A percentile compares a stretch with the other conserved stretches of the same genome.
These are phyloP conservation scores for Probosciger aterrimus DNA, from an alignment of 2,113 vertebrate species.

Conservation along the genomic window DNA sequence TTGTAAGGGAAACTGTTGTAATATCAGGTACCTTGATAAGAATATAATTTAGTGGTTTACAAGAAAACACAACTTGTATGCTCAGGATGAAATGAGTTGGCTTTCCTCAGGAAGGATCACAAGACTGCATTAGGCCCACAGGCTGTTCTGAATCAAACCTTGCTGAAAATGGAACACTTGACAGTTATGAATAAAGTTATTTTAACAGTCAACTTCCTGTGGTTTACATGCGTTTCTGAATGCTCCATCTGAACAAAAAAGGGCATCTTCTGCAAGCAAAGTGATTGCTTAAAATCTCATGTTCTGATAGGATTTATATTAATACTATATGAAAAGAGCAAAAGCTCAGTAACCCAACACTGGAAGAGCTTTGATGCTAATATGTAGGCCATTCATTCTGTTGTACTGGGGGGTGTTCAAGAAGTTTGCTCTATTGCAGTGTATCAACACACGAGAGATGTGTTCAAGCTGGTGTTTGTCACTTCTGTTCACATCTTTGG, in stretches of 20 bases:
- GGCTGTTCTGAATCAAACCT: conserved; percentile 50
- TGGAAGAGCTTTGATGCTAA: not conserved
- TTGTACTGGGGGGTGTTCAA: not conserved
- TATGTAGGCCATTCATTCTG: not conserved
- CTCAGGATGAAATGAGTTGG: not conserved
- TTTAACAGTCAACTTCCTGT: conserved; percentile 65
- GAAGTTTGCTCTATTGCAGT: not conserved
- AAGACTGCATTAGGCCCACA: not conserved
- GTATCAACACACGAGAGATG: fast-evolving
- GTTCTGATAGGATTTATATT: not conserved
- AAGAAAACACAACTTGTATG: not conserved
- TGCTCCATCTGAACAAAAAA: not conserved
- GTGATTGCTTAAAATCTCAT: not conserved
- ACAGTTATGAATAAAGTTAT: conserved; percentile 60
- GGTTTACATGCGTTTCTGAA: conserved; percentile 53
- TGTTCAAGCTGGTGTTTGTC: not conserved
- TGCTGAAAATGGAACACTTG: conserved; percentile 59
- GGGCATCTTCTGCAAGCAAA: not conserved
- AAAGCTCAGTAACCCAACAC: not conserved
- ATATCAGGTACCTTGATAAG: not conserved
- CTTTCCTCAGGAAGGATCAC: not conserved
- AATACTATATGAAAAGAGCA: not conserved
- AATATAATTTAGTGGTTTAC: not conserved
- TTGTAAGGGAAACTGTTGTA: not conserved
- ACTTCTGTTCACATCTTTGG: not conserved